Evolutionary conservation across 2,113 vertebrate genomes (phyloP).

Genomic region (Polyodon spathula): DNA sequence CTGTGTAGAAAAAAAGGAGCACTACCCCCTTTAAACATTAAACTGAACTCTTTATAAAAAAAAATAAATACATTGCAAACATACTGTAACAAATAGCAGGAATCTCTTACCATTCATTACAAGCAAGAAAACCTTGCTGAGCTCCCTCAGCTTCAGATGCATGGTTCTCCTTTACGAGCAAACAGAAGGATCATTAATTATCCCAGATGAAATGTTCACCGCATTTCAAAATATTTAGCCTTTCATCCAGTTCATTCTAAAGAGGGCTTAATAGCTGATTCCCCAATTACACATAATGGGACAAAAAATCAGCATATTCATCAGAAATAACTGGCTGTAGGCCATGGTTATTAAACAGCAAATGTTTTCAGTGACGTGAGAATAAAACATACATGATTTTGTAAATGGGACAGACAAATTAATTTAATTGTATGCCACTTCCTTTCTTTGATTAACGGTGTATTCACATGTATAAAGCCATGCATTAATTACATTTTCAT

Average conservation of each 20-base stretch:
- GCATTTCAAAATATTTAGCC: background rate
- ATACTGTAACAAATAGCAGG: no score
- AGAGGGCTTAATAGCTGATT: conserved; percentile 1
- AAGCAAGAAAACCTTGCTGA: no score
- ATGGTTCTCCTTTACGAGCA: no score
- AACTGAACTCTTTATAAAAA: no score
- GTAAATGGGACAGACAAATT: background rate
- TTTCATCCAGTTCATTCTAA: background rate
- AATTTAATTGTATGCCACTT: background rate
- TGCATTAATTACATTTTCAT: no score
- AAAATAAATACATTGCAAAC: no score
- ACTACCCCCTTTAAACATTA: no score
- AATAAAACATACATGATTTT: background rate
- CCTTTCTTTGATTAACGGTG: background rate
- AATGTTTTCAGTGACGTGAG: background rate
- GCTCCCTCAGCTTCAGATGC: no score
- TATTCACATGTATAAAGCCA: no score
- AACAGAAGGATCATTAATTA: no score
- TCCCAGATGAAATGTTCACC: background rate
- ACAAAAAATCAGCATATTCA: background rate
- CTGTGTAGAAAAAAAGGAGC: no score
- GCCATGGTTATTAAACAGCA: background rate
- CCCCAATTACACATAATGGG: background rate
- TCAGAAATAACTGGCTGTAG: background rate
- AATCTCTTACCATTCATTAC: no score